These are phyloP conservation scores for Argyresthia goedartella DNA, from an alignment of 2,888 invertebrate genomes.

Conservation along the genomic window DNA sequence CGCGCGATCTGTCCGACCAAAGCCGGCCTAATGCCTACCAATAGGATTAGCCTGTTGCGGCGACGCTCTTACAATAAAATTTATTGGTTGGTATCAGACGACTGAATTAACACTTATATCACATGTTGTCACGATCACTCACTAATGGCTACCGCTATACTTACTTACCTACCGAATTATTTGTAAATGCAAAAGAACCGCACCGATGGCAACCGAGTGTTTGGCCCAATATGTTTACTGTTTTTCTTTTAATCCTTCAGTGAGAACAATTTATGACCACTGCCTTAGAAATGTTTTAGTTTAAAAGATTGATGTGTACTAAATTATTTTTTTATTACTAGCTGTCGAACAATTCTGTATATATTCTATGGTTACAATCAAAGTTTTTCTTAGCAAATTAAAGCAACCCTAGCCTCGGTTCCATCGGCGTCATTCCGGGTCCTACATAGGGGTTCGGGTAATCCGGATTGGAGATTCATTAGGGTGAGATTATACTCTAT, in stretches of 20 bases:
- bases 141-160: background rate
- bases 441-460: conserved; percentile 54
- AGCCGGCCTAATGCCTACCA: conserved; percentile 65
- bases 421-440: conserved; percentile 38
- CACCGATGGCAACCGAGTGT: no score
- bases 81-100: conserved; percentile 55
- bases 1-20: conserved; percentile 64
- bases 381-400: conserved; percentile 40
- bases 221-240: no score
- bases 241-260: no score
- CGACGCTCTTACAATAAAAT: conserved; percentile 59
- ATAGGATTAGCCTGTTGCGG: conserved; percentile 66
- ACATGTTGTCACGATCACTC: no score
- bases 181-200: no score
- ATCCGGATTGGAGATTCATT: conserved; percentile 72
- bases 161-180: background rate
- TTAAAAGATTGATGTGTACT: no score
- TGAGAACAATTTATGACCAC: no score
- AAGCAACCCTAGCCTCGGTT: conserved; percentile 43
- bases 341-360: no score
- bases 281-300: no score
- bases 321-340: no score
- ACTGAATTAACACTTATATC: conserved; percentile 28
- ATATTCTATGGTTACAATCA: conserved; percentile 25
- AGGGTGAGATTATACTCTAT: conserved; percentile 70